These are phyloP conservation scores for Blera fallax DNA, from an alignment of 2,888 invertebrate genomes.

Conservation along the genomic window DNA sequence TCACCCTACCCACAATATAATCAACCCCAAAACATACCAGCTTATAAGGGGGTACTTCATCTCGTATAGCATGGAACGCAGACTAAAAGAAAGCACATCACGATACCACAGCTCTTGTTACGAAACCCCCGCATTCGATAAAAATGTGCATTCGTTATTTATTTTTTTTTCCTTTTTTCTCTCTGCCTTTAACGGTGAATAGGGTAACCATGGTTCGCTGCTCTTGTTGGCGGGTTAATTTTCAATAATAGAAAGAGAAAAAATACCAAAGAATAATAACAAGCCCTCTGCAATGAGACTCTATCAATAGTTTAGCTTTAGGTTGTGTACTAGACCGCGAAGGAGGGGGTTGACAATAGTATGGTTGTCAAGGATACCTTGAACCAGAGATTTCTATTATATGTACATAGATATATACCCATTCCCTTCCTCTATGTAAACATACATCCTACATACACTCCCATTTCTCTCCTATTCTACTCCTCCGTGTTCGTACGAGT, in stretches of 20 bases:
- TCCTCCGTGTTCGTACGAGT: not conserved
- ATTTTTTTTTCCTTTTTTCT: not conserved
- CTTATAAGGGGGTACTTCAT: not conserved
- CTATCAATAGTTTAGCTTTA: not conserved
- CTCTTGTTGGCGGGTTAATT: constrained; percentile 7
- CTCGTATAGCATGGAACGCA: not conserved
- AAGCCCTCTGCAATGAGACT: not conserved
- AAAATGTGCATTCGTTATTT: not conserved
- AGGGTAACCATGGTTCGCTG: not conserved
- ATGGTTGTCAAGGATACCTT: constrained; percentile 1
- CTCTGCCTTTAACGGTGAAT: not conserved
- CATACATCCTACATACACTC: not conserved
- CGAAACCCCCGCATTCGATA: not conserved
- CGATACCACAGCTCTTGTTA: not conserved
- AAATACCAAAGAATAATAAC: not conserved
- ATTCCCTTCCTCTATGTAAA: not conserved
- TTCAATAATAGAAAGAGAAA: not conserved
- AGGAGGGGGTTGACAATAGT: not conserved
- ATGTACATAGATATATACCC: not conserved
- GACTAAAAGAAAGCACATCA: not conserved
- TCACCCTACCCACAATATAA: not conserved
- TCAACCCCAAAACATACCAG: not conserved
- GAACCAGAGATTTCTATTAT: not conserved
- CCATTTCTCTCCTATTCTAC: no score
- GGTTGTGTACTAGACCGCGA: not conserved